Evolutionary conservation across 2,797 vertebrate genomes (phyloP), one percentile per base, ranked within the genome.

Genomic region (Glossophaga mutica): DNA sequence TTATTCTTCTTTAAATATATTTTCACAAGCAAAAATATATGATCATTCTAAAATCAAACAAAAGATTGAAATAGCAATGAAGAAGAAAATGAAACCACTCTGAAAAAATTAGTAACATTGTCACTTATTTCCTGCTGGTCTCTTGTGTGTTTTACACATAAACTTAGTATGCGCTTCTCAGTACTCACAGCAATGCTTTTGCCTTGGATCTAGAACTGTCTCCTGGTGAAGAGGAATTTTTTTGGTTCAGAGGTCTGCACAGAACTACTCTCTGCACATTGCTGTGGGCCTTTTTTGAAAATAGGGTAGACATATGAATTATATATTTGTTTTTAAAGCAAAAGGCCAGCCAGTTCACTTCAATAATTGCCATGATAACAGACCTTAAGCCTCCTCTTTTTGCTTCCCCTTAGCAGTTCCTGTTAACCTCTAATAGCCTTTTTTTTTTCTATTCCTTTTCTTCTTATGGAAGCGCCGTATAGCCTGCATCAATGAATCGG

Each of bases 1-100:
- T 67, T 76, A 19, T 62, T 92, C 62, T 89, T 55, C 55, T 87
- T 92, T 76, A 95, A 83, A 90, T 90, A 55, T 32, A 77, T 84
- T 81, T 95, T 77, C 21, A 16, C 76, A 74, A 79, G 67, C 57
- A 84, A 90, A 93, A 83, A 70, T 21, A 21, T 6, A 24, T 55
- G 26, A 52, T 57, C 24, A 29, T 87, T 74, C 37, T 71, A 34
- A 78, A 93, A 81, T 62, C n/a, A 71, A 70, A 71, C 24, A 59
- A 71, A 93, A 76, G 26, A 52, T 90, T 76, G 32, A 85, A 85
- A 37, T 42, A 70, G 12, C 21, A 14, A 2, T 62, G 48, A 94
- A 37, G 74, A 82, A 74, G 76, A 76, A 85, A 79, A 37, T 55
- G 48, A 79, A 91, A 86, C 37, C 6, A 14, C 16, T 68, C 55